These are phyloP conservation scores for Zootermopsis nevadensis DNA, from an alignment of 2,888 invertebrate genomes.

Conservation along the genomic window DNA sequence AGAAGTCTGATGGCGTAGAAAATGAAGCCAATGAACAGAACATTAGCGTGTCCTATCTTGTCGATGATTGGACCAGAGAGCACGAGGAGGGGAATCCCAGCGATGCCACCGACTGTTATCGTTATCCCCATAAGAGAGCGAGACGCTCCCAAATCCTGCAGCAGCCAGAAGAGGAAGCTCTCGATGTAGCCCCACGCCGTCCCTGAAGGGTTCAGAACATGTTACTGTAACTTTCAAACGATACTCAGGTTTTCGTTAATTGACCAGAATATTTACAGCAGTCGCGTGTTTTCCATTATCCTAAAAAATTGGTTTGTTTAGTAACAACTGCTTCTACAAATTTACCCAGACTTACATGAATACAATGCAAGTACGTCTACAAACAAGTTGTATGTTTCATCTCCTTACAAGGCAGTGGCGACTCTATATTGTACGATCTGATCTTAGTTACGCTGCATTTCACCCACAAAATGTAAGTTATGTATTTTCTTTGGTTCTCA, in stretches of 20 bases:
- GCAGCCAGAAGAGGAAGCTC: conserved; percentile 83
- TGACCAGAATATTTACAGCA: too few relatives aligned
- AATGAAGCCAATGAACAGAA: conserved; percentile 80
- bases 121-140: conserved; percentile 84
- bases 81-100: conserved; percentile 79
- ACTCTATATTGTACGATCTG: too few relatives aligned
- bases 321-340: too few relatives aligned
- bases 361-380: too few relatives aligned
- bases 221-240: not conserved
- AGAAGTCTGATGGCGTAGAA: conserved; percentile 79
- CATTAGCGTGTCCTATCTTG: conserved; percentile 79
- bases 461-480: too few relatives aligned
- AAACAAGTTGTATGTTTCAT: too few relatives aligned
- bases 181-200: conserved; percentile 87
- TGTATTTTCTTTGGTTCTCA: too few relatives aligned
- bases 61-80: conserved; percentile 82
- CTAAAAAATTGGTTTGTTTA: too few relatives aligned
- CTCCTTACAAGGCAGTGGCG: too few relatives aligned
- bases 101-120: conserved; percentile 80
- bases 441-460: too few relatives aligned
- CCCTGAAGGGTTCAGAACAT: conserved; percentile 65
- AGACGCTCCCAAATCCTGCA: conserved; percentile 81
- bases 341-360: too few relatives aligned
- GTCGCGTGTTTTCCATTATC: too few relatives aligned
- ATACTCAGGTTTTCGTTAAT: not conserved